Base-by-base conservation (phyloP, 2,113 vertebrate genomes). In the Kryptolebias marmoratus region DNA sequence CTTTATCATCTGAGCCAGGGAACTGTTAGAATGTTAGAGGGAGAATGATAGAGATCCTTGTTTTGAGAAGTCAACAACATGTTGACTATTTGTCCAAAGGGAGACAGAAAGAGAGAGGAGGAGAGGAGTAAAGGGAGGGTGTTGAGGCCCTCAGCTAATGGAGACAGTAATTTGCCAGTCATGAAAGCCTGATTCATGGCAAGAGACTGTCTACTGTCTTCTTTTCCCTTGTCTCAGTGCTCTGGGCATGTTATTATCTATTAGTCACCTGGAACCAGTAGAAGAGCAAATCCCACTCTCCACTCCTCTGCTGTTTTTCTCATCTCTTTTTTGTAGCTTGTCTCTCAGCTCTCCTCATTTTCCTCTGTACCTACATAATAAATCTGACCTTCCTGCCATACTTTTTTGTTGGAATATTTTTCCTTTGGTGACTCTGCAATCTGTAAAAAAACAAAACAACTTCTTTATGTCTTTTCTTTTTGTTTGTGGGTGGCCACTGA, bases 221-320 rank as follows among this genome's bases (percentile, higher is more conserved):
- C 57, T 77, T 76, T 78, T 77, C 61, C 77, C 78, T 80, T 82
- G 86, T 85, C 88, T 80, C 68, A 31, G 75, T 16, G 55, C 83
- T 79, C 62, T 10, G 49, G 79, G 76, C n/a, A 5, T 83, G 60
- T 74, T 79, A 30, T 77, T 72, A 63, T 64, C 55, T 58, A 68
- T 69, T 57, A 79, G 71, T 91, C 87, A 92, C 88, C 79, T 90
- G 90, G 83, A 91, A 80, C 77, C 71, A 74, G 28, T 71, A 45
- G n/a, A 71, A 73, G 52, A 82, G 59, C 27, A 71, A 73, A 64
- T 61, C 68, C 77, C 67, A 80, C 64, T 47, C 82, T 69, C 54
- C 36, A 13, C 61, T 57, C 48, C 70, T 58, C 71, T 60, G 1
- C n/a, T 4, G 14, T 54, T 73, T 68, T 54, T 57, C 52, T 69